phyloP scores from a whole-genome alignment of 2,113 vertebrate species.

The zebrafish (Danio rerio) region DNA sequence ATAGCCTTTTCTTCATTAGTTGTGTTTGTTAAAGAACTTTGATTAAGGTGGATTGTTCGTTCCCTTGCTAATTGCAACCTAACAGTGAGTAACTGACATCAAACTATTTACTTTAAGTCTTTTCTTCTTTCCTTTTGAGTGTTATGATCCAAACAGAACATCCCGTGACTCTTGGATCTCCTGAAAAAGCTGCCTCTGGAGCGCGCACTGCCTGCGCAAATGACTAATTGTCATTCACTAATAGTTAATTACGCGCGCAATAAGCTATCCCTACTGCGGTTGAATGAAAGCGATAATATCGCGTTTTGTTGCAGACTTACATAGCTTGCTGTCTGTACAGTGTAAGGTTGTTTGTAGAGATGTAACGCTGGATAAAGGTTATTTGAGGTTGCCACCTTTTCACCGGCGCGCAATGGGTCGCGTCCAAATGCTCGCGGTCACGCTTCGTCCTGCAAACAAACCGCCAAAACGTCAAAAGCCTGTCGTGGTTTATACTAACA shows the following conservation, averaged over 20 bases:
- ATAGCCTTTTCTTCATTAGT: not conserved
- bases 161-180: not conserved
- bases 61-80: not conserved
- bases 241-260: slow-evolving; percentile 26
- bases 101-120: not conserved
- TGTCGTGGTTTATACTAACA: not conserved
- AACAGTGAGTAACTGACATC: not conserved
- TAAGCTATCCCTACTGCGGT: not conserved
- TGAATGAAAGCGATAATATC: not conserved
- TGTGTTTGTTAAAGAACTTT: not conserved
- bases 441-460: slow-evolving; percentile 21
- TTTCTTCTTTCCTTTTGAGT: not conserved
- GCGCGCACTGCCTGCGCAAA: slow-evolving; percentile 7
- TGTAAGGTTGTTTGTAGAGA: slow-evolving; percentile 2
- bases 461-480: not conserved
- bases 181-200: not conserved
- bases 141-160: not conserved
- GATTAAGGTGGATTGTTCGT: slow-evolving; percentile 25
- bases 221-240: not conserved
- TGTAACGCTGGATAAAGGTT: slow-evolving; percentile 31
- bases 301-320: slow-evolving; percentile 14
- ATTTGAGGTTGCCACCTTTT: slow-evolving; percentile 41
- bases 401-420: slow-evolving; percentile 17
- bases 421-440: slow-evolving; percentile 31
- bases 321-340: slow-evolving; percentile 1